These are phyloP conservation scores for Climacteris rufus DNA, from an alignment of 2,113 vertebrate species.

Conservation along the genomic window DNA sequence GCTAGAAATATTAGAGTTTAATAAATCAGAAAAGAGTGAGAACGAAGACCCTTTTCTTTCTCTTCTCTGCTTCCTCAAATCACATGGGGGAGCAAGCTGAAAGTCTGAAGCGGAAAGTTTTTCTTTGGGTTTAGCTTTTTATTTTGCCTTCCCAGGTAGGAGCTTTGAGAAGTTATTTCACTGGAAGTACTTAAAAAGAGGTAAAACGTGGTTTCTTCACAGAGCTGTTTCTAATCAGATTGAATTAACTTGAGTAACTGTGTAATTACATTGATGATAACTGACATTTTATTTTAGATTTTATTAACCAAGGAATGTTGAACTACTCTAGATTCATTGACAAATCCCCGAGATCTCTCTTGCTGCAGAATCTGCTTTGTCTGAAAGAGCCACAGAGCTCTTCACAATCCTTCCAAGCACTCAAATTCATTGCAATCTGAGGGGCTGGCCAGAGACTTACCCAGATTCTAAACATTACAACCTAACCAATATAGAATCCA, in stretches of 20 bases:
- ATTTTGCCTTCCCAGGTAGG: neutral
- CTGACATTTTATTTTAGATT: conserved; percentile 64
- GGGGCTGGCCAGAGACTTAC: neutral
- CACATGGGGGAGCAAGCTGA: neutral
- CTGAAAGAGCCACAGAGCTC: neutral
- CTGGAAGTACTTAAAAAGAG: conserved; percentile 61
- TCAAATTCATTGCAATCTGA: neutral
- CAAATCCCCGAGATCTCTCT: neutral
- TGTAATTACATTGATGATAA: conserved; percentile 52
- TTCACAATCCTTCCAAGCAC: neutral
- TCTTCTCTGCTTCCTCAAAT: conserved; percentile 12
- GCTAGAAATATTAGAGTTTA: conserved; percentile 40
- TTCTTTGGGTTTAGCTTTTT: conserved; percentile 56
- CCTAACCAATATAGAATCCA: neutral
- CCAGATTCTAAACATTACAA: neutral
- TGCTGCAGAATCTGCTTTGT: neutral
- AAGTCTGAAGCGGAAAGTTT: conserved; percentile 54
- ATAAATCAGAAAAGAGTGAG: conserved; percentile 28
- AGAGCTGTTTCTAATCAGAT: conserved; percentile 67
- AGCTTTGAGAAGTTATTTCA: conserved; percentile 55
- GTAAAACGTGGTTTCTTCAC: conserved; percentile 70
- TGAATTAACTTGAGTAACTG: conserved; percentile 58
- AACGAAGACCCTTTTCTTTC: conserved; percentile 1
- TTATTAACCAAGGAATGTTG: conserved; percentile 25
- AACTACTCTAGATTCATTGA: conserved; percentile 38